Conservation (phyloP, 1,140 invertebrate genomes). For the Drosophila nigromelanica region DNA sequence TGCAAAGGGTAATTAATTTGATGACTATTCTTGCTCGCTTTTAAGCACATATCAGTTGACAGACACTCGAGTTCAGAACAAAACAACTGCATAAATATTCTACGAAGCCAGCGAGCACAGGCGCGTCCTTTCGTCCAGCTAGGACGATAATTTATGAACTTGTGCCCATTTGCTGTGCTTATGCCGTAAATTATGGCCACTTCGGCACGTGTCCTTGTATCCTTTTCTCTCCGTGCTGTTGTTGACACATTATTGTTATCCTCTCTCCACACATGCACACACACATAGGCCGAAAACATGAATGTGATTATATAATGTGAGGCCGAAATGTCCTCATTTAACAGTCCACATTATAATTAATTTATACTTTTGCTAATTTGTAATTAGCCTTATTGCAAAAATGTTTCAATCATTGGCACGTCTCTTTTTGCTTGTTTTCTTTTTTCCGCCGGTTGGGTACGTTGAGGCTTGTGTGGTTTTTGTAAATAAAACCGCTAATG, state of each 20-base stretch:
- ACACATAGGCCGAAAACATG: not conserved
- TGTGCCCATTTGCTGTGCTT: conserved; percentile 57
- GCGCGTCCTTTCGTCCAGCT: conserved; percentile 20
- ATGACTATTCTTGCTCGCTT: not conserved
- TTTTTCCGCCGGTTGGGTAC: not conserved
- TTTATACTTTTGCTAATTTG: conserved; percentile 58
- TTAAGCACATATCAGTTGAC: conserved; percentile 54
- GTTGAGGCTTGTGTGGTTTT: conserved; percentile 22
- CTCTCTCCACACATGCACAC: not conserved
- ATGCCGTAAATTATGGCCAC: conserved; percentile 55
- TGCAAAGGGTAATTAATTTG: no score
- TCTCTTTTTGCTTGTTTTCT: not conserved
- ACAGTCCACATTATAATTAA: conserved; percentile 52
- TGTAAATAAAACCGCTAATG: conserved; percentile 57
- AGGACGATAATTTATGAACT: conserved; percentile 66
- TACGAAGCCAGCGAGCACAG: conserved; percentile 1
- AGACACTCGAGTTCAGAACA: not conserved
- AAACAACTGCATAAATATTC: conserved; percentile 22
- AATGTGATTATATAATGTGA: conserved; percentile 48
- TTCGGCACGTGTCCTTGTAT: conserved; percentile 51
- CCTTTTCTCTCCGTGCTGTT: conserved; percentile 15
- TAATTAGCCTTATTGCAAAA: conserved; percentile 48
- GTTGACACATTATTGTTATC: conserved; percentile 38
- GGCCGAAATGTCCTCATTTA: conserved; percentile 38
- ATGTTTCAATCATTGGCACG: conserved; percentile 30